phyloP scores from a whole-genome alignment of 2,113 vertebrate species.

The Syngnathus typhle region DNA sequence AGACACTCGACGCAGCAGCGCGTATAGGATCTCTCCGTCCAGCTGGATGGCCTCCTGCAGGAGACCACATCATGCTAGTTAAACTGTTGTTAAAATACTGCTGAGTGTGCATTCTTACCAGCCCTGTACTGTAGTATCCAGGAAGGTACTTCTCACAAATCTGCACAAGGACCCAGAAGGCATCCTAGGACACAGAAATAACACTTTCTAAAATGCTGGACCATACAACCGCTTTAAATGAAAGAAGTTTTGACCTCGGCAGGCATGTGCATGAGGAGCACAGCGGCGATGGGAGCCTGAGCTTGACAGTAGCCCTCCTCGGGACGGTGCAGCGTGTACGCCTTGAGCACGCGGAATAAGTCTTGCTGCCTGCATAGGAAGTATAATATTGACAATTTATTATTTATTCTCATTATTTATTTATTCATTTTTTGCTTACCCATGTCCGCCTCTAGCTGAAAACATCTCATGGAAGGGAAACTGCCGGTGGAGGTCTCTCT shows the following conservation, averaged over 20 bases:
- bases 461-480: slow-evolving; percentile 99
- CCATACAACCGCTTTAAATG: no score
- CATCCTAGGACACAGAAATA: slow-evolving; percentile 58
- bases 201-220: neutral
- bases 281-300: slow-evolving; percentile 90
- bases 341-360: slow-evolving; percentile 90
- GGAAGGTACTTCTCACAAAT: slow-evolving; percentile 81
- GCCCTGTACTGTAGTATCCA: slow-evolving; percentile 77
- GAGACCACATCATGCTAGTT: neutral
- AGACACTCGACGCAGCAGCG: slow-evolving; percentile 81
- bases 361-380: slow-evolving; percentile 82
- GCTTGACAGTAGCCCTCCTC: slow-evolving; percentile 99
- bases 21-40: slow-evolving; percentile 92
- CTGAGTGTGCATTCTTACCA: slow-evolving; percentile 58
- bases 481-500: slow-evolving; percentile 92
- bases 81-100: neutral
- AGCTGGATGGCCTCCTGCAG: slow-evolving; percentile 93
- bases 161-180: slow-evolving; percentile 77
- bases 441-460: slow-evolving; percentile 86
- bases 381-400: no score
- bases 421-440: slow-evolving; percentile 69
- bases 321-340: slow-evolving; percentile 86
- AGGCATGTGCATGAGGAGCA: slow-evolving; percentile 99
- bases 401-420: no score
- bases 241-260: slow-evolving; percentile 77